Base-by-base conservation (phyloP, 2,797 vertebrate species). In the Oreortyx pictus region DNA sequence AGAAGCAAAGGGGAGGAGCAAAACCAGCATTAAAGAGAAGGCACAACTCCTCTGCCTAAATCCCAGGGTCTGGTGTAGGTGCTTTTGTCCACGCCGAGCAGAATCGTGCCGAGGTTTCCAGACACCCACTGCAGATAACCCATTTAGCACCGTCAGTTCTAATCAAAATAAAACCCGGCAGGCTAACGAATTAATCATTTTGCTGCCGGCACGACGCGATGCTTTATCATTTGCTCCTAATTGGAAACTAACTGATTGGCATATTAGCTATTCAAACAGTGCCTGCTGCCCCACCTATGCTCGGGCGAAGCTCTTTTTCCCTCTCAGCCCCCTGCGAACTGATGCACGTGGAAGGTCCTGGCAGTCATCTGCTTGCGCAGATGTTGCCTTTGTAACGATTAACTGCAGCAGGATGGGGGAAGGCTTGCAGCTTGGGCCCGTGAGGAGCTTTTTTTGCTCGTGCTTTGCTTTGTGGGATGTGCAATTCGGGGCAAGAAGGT, bases 91-190 rank as follows among this genome's bases (percentile, higher is more conserved):
- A 22, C 41, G 31, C 70, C 52, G 52, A 61, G 64, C 24, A 68
- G 57, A 94, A 92, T 90, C 64, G 20, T 16, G 83, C 90, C 91
- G 64, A 93, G 61, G 18, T 75, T 80, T 92, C 75, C 67, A 44
- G 92, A 80, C 54, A 65, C 70, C n/a, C 57, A 65, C 67, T 39
- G 60, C 61, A 46, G 15, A 82, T 16, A 84, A 85, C 61, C 64
- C 78, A 13, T 47, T 71, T 49, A 82, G 54, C 39, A 19, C 54
- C 82, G 59, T 74, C 82, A 77, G 12, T 52, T 86, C 50, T 64
- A 56, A 80, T 72, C 49, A 54, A 88, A 93, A 86, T 76, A 88
- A 88, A 86, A 7, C 71, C 86, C 72, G 44, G 8, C 57, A 77
- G 75, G 78, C 52, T 74, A 80, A 47, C 82, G 87, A 80, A 79